Evolutionary conservation across 2,888 invertebrate species (phyloP), one percentile per base, ranked within the genome.

Genomic region (Lepeophtheirus nordmannii): DNA sequence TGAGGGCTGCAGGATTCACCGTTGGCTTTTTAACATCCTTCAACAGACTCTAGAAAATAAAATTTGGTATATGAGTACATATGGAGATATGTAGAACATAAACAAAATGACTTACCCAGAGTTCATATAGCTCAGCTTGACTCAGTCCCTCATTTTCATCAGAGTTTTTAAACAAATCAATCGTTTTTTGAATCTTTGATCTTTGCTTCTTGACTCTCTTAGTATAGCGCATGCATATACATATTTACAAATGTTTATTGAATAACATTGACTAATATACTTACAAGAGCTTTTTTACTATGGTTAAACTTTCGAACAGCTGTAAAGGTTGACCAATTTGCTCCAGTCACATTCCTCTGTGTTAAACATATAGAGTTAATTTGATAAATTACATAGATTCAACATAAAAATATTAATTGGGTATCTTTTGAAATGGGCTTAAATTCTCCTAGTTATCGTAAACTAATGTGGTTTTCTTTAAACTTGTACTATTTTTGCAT

Each of bases 241-340:
- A 46, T 14, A 46, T 8, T 46, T 14, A n/a, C 17, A 46, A 17
- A 46, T 17, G 8, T 46, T n/a, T 46, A 14, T n/a, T 8, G 1
- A 46, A 46, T 46, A 2, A 46, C 2, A 46, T 14, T 46, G 30
- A 30, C 30, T 30, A 30, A 2, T 5, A 30, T 30, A 30, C 14
- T 46, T 46, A 17, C 53, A 14, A n/a, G 2, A 8, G 53, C 14
- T 8, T 46, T 46, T 17, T 46, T 46, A n/a, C 5, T 17, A 46
- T 46, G 14, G 17, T 46, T 46, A 17, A 46, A 46, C 17, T 46
- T 46, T 46, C 53, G 14, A 17, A 46, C 3, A 17, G 53, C 53
- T n/a, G 53, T 46, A 46, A 46, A 46, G n/a, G 53, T 46, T 17
- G 53, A 46, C 53, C 53, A 46, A 46, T 46, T 46, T 17, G 53